A percentile compares a stretch with the other conserved stretches of the same genome.
Evolutionary conservation across 2,888 invertebrate species (phyloP).

Genomic region (Mallateleia sp.): DNA sequence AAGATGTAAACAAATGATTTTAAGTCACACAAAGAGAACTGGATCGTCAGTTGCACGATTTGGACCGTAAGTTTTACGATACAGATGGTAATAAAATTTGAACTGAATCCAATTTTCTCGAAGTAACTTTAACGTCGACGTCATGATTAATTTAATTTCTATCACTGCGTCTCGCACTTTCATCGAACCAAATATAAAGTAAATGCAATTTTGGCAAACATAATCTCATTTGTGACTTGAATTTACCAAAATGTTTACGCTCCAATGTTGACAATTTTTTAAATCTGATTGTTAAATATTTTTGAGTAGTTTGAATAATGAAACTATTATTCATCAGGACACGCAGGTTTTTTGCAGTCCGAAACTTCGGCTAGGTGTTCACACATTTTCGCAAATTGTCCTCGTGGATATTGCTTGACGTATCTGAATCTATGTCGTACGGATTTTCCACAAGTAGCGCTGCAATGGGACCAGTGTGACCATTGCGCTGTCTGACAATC

Average conservation of each 20-base stretch:
- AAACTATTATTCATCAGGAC: constrained; percentile 57
- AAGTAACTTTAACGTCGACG: too few species aligned
- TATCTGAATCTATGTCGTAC: constrained; percentile 93
- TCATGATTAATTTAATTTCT: too few species aligned
- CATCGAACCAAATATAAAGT: constrained; percentile 5
- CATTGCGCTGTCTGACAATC: too few species aligned
- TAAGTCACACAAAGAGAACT: constrained; percentile 14
- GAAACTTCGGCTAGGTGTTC: constrained; percentile 86
- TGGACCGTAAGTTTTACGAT: too few species aligned
- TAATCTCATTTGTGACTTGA: constrained; percentile 3
- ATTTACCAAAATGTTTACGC: background rate
- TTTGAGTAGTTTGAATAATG: background rate
- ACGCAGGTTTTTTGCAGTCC: constrained; percentile 81
- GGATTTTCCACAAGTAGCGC: constrained; percentile 95
- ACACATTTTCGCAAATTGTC: constrained; percentile 86
- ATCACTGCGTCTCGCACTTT: too few species aligned
- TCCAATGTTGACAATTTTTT: background rate
- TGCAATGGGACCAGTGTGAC: constrained; percentile 96
- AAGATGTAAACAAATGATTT: constrained; percentile 21
- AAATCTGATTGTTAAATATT: background rate
- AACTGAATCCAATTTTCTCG: too few species aligned
- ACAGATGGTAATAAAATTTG: too few species aligned
- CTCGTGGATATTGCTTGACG: constrained; percentile 89
- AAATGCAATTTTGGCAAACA: constrained; percentile 21
- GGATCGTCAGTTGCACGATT: too few species aligned